phyloP scores from a whole-genome alignment of 2,888 invertebrate genomes.

The Thereva nobilitata region DNA sequence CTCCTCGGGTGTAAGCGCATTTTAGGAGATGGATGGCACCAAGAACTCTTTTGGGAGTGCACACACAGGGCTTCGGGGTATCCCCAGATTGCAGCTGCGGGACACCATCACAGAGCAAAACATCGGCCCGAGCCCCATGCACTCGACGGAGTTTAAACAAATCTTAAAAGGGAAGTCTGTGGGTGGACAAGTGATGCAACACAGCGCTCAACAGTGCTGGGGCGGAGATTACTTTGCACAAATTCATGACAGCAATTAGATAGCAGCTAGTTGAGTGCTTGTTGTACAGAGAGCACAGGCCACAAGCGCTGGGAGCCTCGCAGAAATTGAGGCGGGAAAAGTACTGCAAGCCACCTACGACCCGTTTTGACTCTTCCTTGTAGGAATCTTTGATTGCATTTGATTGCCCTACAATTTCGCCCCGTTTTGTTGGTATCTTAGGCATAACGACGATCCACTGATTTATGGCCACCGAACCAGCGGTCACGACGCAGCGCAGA shows the following conservation, averaged over 20 bases:
- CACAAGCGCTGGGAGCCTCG: neutral
- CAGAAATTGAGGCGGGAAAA: constrained; percentile 11
- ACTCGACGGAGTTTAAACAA: constrained; percentile 4
- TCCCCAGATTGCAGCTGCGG: too few species aligned
- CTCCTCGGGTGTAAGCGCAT: too few species aligned
- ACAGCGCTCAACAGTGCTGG: neutral
- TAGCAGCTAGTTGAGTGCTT: constrained; percentile 15
- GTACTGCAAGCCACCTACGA: neutral
- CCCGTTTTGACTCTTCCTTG: constrained; percentile 8
- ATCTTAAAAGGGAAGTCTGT: constrained; percentile 27
- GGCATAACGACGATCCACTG: neutral
- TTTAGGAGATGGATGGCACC: too few species aligned
- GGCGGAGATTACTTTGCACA: neutral
- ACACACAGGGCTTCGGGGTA: too few species aligned
- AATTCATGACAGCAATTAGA: constrained; percentile 19
- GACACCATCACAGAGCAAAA: neutral
- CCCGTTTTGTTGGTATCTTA: too few species aligned
- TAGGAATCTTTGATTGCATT: constrained; percentile 8
- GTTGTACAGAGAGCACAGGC: neutral
- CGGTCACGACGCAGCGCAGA: constrained; percentile 12
- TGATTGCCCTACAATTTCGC: constrained; percentile 16
- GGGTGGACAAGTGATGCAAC: constrained; percentile 19
- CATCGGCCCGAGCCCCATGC: neutral
- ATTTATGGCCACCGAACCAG: constrained; percentile 6
- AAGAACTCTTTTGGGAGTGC: too few species aligned